Conservation (phyloP, 2,888 invertebrate genomes). For the Biston stratarius region DNA sequence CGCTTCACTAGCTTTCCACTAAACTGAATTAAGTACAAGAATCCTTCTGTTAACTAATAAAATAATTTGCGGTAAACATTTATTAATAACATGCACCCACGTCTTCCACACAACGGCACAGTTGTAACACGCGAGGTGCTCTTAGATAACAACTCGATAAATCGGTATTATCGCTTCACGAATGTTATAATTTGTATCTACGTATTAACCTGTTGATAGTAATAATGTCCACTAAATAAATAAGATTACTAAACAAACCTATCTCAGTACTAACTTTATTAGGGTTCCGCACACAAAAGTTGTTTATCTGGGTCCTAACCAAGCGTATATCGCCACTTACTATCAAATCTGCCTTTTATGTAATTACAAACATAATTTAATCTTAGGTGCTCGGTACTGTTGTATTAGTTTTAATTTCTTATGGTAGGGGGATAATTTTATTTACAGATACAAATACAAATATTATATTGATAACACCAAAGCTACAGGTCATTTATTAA, state of each 20-base stretch:
- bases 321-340: too few species aligned
- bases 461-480: too few species aligned
- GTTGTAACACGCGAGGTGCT: not conserved
- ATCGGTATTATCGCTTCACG: slow-evolving; percentile 1
- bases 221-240: not conserved
- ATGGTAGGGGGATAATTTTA: too few species aligned
- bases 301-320: too few species aligned
- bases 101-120: not conserved
- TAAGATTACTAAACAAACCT: not conserved
- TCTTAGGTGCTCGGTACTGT: too few species aligned
- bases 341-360: too few species aligned
- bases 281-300: not conserved
- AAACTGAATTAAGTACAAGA: not conserved
- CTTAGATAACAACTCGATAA: slow-evolving; percentile 6
- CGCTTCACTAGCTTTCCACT: not conserved
- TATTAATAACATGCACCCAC: not conserved
- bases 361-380: too few species aligned
- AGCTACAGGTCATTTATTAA: too few species aligned
- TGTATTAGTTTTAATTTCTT: too few species aligned
- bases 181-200: not conserved
- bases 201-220: too few species aligned
- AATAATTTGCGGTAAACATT: not conserved
- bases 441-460: too few species aligned
- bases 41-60: not conserved
- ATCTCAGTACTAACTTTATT: not conserved